These are phyloP conservation scores for Myiagra hebetior DNA, from an alignment of 2,113 vertebrate species.

Conservation along the genomic window DNA sequence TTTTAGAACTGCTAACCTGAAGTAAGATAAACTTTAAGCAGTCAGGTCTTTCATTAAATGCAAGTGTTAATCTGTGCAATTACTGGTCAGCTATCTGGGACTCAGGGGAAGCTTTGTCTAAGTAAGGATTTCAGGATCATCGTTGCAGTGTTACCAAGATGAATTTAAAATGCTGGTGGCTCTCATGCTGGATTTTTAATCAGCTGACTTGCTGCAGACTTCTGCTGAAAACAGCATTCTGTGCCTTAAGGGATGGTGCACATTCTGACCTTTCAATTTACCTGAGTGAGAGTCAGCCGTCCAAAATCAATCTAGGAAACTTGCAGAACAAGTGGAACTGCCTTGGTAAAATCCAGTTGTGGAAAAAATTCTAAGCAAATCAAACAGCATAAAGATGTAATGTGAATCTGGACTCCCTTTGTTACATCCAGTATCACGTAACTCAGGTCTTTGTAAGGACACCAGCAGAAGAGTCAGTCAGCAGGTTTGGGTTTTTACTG, in stretches of 20 bases:
- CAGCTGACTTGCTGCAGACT: neutral
- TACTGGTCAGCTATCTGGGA: conserved; percentile 14
- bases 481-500: neutral
- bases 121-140: conserved; percentile 53
- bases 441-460: neutral
- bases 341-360: neutral
- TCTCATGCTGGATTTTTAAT: neutral
- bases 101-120: conserved; percentile 20
- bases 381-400: neutral
- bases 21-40: neutral
- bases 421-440: neutral
- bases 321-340: conserved; percentile 3
- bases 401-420: neutral
- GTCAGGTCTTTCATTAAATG: neutral
- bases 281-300: neutral
- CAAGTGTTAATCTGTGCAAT: conserved; percentile 23
- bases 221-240: conserved; percentile 51
- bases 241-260: neutral
- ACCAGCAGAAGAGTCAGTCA: neutral
- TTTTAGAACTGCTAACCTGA: neutral
- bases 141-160: neutral
- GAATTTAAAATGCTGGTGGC: neutral
- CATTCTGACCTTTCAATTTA: conserved; percentile 46
- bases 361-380: neutral
- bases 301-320: conserved; percentile 14